Evolutionary conservation across 2,797 vertebrate genomes (phyloP), one percentile per base, ranked within the genome.

Genomic region (Cirrhinus molitorella): DNA sequence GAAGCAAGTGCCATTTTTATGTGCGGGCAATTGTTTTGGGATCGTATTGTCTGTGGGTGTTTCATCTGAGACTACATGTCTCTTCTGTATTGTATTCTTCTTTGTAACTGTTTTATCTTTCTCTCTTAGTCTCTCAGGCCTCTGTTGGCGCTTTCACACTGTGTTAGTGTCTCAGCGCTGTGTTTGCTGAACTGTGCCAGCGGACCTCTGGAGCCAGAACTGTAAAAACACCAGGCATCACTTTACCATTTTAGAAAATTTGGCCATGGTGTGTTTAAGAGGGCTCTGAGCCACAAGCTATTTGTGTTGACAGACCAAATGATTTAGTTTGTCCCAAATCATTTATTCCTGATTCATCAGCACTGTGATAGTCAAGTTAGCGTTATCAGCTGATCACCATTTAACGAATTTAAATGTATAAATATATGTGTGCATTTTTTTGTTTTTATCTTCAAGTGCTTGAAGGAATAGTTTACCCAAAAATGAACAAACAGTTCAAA

Each of bases 171-270:
- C 68, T 77, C 55, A 40, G 63, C 43, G 55, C 59, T 67, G 68
- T 78, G 51, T 10, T 7, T 57, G 37, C 28, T 77, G 40, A 61
- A 37, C 65, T 31, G 61, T 45, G 79, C 85, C 82, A 84, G 79
- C 73, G 55, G 85, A 67, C 16, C 71, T 72, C 53, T 74, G 83
- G 72, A 71, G 80, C 81, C 78, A 80, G 40, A 77, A 72, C 76
- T 87, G 55, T 77, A 80, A 85, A 87, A 82, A 72, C 73, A 73
- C 23, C 53, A 19, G 71, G 57, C 70, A 31, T 63, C 68, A 21
- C 45, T 12, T 65, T 31, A 31, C 21, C 70, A 11, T 67, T 73
- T 53, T 83, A 61, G 70, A 81, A 21, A 37, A 74, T 73, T 67
- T 84, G 65, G 78, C 73, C 31, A 57, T 84, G 71, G 78, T 79